Evolutionary conservation across 2,797 vertebrate species (phyloP).

Genomic region (Sarcoramphus papa): DNA sequence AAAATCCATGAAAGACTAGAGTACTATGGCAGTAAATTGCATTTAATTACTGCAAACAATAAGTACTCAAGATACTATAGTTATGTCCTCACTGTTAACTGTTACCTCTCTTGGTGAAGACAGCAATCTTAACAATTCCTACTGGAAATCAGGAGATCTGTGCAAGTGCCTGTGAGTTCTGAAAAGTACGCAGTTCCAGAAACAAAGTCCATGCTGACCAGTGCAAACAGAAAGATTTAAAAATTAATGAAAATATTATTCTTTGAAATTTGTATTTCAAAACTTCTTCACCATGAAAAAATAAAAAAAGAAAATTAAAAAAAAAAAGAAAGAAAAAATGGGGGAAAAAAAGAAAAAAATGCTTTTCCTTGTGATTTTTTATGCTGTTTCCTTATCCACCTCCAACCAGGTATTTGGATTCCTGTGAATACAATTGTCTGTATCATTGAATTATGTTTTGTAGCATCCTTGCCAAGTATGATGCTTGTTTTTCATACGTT

Average conservation of each 20-base stretch:
- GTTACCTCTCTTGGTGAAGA: background rate
- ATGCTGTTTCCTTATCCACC: background rate
- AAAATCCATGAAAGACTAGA: background rate
- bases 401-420: background rate
- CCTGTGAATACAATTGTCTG: background rate
- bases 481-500: background rate
- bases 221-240: background rate
- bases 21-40: background rate
- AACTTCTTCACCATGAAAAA: background rate
- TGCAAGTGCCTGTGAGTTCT: background rate
- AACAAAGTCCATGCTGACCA: background rate
- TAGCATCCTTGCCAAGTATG: conserved; percentile 6
- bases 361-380: background rate
- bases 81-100: background rate
- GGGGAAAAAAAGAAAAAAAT: background rate
- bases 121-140: background rate
- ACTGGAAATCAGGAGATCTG: background rate
- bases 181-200: background rate
- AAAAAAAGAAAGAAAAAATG: too few relatives aligned
- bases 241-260: background rate
- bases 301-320: too few relatives aligned
- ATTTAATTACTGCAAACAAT: background rate
- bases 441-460: background rate
- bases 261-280: background rate
- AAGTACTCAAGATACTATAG: background rate